A percentile compares a stretch with the other conserved stretches of the same genome.
These are phyloP conservation scores for Pantherophis guttatus DNA, from an alignment of 2,113 vertebrate genomes.

Conservation along the genomic window DNA sequence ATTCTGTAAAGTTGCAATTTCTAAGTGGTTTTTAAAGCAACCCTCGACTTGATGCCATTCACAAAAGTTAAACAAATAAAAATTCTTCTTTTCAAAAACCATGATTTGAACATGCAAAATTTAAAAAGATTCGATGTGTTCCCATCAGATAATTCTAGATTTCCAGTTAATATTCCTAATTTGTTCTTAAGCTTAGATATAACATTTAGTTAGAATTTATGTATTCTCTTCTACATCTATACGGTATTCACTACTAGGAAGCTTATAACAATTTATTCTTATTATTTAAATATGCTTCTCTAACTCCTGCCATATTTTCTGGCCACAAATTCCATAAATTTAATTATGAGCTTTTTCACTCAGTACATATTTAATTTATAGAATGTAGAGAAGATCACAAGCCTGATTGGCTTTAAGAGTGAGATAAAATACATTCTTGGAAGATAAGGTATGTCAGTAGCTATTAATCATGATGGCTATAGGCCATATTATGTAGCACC, in stretches of 20 bases:
- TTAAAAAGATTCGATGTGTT: not conserved
- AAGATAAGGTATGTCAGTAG: not conserved
- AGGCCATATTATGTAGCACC: not conserved
- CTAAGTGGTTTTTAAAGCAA: not conserved
- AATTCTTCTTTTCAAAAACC: not conserved
- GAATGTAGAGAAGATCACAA: not conserved
- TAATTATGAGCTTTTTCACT: not conserved
- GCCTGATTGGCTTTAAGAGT: not conserved
- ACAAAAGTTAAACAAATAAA: not conserved
- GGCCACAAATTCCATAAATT: not conserved
- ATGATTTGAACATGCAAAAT: not conserved
- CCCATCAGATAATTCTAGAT: not conserved
- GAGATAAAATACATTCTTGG: not conserved
- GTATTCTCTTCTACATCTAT: not conserved
- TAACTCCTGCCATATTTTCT: not conserved
- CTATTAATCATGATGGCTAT: not conserved
- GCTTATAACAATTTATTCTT: not conserved
- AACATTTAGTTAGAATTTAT: not conserved
- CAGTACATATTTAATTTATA: not conserved
- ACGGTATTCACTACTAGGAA: not conserved
- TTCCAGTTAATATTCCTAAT: not conserved
- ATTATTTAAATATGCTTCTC: not conserved
- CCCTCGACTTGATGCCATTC: not conserved
- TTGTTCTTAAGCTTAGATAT: not conserved
- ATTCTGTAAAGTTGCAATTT: not conserved